A percentile compares a stretch with the other conserved stretches of the same genome.
Evolutionary conservation across 2,797 vertebrate species (phyloP).

Genomic region (Anguilla megastoma): DNA sequence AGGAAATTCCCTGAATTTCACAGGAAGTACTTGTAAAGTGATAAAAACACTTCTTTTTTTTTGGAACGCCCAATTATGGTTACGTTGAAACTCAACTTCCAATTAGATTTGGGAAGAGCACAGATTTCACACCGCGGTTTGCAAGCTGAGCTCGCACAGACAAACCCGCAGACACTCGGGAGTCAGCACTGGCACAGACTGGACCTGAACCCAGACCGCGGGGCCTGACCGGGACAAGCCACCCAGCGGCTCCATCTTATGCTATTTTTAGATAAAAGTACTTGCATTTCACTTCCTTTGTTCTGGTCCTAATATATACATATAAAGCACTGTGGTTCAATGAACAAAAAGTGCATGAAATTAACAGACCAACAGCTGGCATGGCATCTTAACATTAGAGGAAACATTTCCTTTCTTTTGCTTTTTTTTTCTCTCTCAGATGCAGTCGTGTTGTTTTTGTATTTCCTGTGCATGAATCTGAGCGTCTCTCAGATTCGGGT

Average conservation of each 20-base stretch:
- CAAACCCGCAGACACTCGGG: background rate
- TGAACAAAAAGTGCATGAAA: constrained; percentile 1
- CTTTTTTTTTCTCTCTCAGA: background rate
- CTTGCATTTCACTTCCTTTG: background rate
- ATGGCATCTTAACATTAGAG: background rate
- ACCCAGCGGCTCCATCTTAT: background rate
- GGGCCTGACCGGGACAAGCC: background rate
- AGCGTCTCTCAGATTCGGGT: background rate
- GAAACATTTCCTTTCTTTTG: background rate
- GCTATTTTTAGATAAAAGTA: background rate
- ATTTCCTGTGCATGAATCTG: background rate
- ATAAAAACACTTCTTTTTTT: background rate
- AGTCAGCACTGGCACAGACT: too few relatives aligned
- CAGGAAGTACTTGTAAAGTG: background rate
- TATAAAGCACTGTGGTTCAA: background rate
- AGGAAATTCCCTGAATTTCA: background rate
- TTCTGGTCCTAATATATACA: background rate
- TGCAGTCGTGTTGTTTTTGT: background rate
- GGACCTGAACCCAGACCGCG: background rate
- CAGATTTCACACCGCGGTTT: background rate
- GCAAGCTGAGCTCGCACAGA: background rate
- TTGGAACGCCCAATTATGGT: background rate
- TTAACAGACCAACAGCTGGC: background rate
- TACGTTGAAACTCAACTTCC: background rate
- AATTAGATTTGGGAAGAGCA: background rate